Percentiles rank a stretch among this genome's conserved stretches.
These are phyloP conservation scores for Oceanites oceanicus DNA, from an alignment of 2,113 vertebrate species.

Conservation along the genomic window DNA sequence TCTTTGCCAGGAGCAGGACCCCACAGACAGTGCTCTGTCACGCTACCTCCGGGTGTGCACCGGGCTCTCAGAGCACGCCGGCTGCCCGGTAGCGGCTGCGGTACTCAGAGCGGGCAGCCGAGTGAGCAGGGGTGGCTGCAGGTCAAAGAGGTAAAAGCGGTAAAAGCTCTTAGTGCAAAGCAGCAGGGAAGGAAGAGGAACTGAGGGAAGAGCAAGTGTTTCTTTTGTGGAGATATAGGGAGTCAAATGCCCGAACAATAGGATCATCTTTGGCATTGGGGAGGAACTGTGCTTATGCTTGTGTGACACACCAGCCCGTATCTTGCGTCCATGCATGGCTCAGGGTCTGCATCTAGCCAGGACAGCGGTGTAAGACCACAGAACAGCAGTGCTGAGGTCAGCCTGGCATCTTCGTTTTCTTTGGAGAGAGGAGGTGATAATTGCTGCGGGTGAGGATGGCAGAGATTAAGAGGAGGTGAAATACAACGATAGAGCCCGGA, in stretches of 20 bases:
- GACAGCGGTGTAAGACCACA: fast-evolving
- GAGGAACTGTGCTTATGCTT: neutral
- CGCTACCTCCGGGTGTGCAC: fast-evolving
- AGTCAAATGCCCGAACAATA: fast-evolving
- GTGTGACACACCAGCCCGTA: fast-evolving
- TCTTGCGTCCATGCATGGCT: fast-evolving
- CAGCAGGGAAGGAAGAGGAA: neutral
- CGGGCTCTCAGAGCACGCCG: neutral
- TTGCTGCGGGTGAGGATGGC: fast-evolving
- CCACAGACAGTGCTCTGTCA: neutral
- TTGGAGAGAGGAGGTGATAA: neutral
- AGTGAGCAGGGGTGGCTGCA: neutral
- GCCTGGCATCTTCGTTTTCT: fast-evolving
- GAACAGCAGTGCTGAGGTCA: neutral
- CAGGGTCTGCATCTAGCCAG: neutral
- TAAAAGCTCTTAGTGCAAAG: neutral
- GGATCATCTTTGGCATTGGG: neutral
- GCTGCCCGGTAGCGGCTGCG: fast-evolving
- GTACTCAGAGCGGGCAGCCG: neutral
- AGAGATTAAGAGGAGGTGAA: neutral
- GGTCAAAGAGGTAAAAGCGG: fast-evolving
- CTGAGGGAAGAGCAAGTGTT: neutral
- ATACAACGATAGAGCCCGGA: fast-evolving
- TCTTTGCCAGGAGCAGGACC: neutral
- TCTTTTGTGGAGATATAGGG: neutral